These are phyloP conservation scores for Chelonia mydas DNA, from an alignment of 2,797 vertebrate genomes.

Conservation along the genomic window DNA sequence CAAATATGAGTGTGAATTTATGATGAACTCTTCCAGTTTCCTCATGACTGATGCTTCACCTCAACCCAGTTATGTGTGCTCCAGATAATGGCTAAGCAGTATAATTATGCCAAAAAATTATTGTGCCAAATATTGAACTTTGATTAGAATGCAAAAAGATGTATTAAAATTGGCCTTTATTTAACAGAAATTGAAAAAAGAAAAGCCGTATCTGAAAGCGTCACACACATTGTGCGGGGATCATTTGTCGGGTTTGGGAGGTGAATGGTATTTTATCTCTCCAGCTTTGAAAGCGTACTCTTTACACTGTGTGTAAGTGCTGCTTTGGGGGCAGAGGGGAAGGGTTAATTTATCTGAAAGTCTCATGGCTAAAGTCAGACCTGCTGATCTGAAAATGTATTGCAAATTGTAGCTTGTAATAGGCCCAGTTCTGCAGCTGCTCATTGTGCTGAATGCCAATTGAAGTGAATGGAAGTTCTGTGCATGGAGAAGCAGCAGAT, in stretches of 20 bases:
- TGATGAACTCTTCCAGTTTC: constrained; percentile 3
- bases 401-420: background rate
- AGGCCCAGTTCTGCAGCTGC: fast-evolving
- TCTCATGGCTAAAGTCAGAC: background rate
- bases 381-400: background rate
- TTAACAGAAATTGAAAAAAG: background rate
- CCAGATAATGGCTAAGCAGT: background rate
- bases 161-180: constrained; percentile 7
- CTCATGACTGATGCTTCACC: constrained; percentile 5
- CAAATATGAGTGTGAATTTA: constrained; percentile 32
- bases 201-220: background rate
- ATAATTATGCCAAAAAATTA: background rate
- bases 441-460: background rate
- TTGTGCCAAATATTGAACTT: background rate
- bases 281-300: fast-evolving
- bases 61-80: background rate
- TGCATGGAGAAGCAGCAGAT: background rate
- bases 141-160: background rate
- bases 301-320: background rate
- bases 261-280: background rate
- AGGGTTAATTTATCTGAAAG: background rate
- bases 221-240: background rate
- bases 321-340: background rate
- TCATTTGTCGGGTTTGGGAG: background rate
- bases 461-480: background rate